These are phyloP conservation scores for Heteromormyrus szaboi DNA, from an alignment of 2,797 vertebrate species.

Conservation along the genomic window DNA sequence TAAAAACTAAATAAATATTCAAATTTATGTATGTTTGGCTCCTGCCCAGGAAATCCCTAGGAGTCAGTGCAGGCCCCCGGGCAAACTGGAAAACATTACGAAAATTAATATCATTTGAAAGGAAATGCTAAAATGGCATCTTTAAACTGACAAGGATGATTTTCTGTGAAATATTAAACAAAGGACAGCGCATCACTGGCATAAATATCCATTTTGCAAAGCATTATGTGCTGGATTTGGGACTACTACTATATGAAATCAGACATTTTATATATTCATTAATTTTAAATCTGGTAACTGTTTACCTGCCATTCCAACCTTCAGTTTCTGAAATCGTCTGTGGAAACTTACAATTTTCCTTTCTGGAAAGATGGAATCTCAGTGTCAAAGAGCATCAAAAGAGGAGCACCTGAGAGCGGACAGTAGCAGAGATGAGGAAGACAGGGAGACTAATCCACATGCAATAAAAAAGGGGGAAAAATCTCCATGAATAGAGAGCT, in stretches of 20 bases:
- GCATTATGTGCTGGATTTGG: slow-evolving; percentile 14
- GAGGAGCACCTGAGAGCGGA: slow-evolving; percentile 44
- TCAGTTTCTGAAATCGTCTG: slow-evolving; percentile 48
- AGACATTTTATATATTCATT: background rate
- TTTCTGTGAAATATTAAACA: slow-evolving; percentile 30
- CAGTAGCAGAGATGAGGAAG: slow-evolving; percentile 46
- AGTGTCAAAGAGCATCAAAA: slow-evolving; percentile 53
- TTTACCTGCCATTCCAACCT: background rate
- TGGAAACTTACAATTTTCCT: slow-evolving; percentile 47
- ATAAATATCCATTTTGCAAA: slow-evolving; percentile 21
- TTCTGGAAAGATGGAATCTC: slow-evolving; percentile 54
- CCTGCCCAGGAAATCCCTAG: slow-evolving; percentile 50
- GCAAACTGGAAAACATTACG: slow-evolving; percentile 57
- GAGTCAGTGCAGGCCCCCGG: slow-evolving; percentile 41
- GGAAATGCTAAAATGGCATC: slow-evolving; percentile 24
- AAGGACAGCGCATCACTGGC: slow-evolving; percentile 24
- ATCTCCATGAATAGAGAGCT: background rate
- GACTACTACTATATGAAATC: background rate
- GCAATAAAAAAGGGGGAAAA: background rate
- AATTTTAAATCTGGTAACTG: background rate
- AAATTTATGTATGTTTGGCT: slow-evolving; percentile 62
- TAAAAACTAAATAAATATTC: slow-evolving; percentile 58
- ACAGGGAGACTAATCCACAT: slow-evolving; percentile 61
- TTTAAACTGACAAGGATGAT: slow-evolving; percentile 42
- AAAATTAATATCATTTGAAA: slow-evolving; percentile 45